Conservation (phyloP, 2,888 invertebrate genomes). For the Thereva unica region DNA sequence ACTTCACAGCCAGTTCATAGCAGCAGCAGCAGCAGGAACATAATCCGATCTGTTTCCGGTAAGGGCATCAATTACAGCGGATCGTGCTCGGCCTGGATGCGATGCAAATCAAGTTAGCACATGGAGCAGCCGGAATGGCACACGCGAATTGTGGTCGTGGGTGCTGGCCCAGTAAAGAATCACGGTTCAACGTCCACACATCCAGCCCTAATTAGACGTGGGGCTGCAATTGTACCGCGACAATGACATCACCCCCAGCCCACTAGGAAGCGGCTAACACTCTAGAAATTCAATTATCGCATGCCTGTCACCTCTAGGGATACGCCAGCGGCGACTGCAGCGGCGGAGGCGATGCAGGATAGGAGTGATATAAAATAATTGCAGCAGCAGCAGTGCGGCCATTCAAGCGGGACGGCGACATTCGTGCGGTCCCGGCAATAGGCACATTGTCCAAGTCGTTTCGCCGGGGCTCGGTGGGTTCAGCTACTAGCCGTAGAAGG, state of each 20-base stretch:
- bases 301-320: not conserved
- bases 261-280: slow-evolving; percentile 18
- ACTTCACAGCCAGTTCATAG: too few species aligned
- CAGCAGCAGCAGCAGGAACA: too few species aligned
- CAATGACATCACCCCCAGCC: slow-evolving; percentile 15
- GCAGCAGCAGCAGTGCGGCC: slow-evolving; percentile 1
- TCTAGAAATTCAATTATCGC: slow-evolving; percentile 26
- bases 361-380: slow-evolving; percentile 8
- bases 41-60: too few species aligned
- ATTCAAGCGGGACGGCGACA: slow-evolving; percentile 7
- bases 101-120: too few species aligned
- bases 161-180: too few species aligned
- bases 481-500: not conserved
- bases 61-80: too few species aligned
- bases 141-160: too few species aligned
- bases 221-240: too few species aligned
- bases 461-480: not conserved
- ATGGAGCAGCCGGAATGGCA: too few species aligned
- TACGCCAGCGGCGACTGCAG: too few species aligned
- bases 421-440: not conserved
- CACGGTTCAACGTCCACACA: not conserved
- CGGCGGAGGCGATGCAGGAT: not conserved
- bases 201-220: slow-evolving; percentile 9
- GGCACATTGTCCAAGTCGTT: not conserved
- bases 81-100: too few species aligned